Evolutionary conservation across 2,888 invertebrate genomes (phyloP), one percentile per base, ranked within the genome.

Genomic region (Drosophila nigritarsus): DNA sequence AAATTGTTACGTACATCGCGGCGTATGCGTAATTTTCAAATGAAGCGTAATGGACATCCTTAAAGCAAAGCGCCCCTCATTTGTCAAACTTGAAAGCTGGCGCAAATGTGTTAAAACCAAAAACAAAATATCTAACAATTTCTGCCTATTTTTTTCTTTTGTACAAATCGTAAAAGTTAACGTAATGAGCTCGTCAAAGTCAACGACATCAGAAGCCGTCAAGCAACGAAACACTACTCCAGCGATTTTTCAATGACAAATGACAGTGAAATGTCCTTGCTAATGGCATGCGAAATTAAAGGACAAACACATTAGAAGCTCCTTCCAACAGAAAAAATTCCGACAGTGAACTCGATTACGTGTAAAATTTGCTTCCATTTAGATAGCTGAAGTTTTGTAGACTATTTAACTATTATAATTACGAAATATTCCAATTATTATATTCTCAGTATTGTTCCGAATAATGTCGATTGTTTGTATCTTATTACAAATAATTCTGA

Each of bases 21-120:
- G 61, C 89, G 83, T 87, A 89, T 83, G 83, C 89, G 86, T 82
- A 87, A 87, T 77, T 71, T 66, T 38, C 51, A 74, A 87, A 74
- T 77, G 56, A 69, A 74, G 61, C 73, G 63, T 80, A 72, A 67
- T 60, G 68, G 40, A 53, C 60, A 73, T 73, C 75, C 51, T 71
- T 67, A 55, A 73, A 67, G 27, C 29, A 20, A 56, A 58, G 51
- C 60, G 56, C 54, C 49, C 42, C 61, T 56, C 66, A 78, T 65
- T 73, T 73, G 73, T 45, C 72, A 48, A 65, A 53, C 48, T 42
- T 50, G 34, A n/a, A 51, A 38, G 61, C 42, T 8, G 34, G 24
- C 40, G 34, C 29, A 73, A 65, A 66, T 67, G 72, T 73, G 82
- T 63, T 61, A 38, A 62, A 51, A 59, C 48, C 65, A 56, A 60